Base-by-base conservation (phyloP, 2,888 invertebrate species). In the Podotricha telesiphe region DNA sequence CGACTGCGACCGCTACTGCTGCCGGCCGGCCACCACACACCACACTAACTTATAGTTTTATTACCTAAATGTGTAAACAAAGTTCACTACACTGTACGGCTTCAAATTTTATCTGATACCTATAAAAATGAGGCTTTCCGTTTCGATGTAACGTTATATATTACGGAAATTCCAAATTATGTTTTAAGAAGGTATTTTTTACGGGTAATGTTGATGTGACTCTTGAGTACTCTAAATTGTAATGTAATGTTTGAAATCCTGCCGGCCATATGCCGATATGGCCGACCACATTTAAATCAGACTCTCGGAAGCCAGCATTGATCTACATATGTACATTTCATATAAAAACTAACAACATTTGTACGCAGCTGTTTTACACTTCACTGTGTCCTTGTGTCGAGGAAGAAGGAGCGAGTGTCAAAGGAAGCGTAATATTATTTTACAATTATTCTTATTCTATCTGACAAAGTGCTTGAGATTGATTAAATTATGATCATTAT, bases 221-320 rank as follows among this genome's bases (percentile, higher is more conserved):
- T 5, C 42, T 11, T 50, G 50, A 20, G 6, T 2, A 50, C 13
- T 13, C 22, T 0, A 13, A 50, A 20, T 50, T 5, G 11, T 50
- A 22, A 22, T 22, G 19, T 22, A 22, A 28, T 64, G 53, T 42
- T 19, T 45, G 34, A n/a, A 7, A 48, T 5, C 11, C 34, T 15
- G 19, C 34, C 59, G 37, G 15, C 40, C 64, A 15, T n/a, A n/a
- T n/a, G 20, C 28, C 47, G n/a, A 58, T 28, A 48, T 65, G 65
- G 65, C 22, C 58, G 48, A 37, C 65, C 40, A 58, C 48, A 65
- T 50, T 65, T 37, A 17, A 50, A 50, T 22, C 65, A 65, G 58
- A 65, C 58, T 15, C 37, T 48, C 22, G 37, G 65, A 22, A 56
- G 65, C 65, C 65, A 28, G 4, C 65, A 28, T 20, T 20, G 5